phyloP scores from a whole-genome alignment of 2,797 vertebrate species.

The Propithecus deckenii region DNA sequence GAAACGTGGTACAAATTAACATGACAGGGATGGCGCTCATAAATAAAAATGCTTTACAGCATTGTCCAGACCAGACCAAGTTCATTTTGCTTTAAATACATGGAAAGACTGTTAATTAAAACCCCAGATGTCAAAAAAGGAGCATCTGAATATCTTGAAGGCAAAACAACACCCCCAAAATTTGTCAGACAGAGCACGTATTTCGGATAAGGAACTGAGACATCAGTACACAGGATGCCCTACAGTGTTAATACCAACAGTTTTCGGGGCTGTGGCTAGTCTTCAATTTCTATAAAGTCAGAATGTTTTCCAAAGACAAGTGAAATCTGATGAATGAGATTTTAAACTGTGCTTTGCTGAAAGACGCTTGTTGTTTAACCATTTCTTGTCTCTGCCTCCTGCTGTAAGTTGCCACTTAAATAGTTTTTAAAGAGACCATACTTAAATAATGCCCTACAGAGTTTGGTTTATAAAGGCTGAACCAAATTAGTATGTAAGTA shows the following conservation, averaged over 20 bases:
- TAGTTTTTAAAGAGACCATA: background rate
- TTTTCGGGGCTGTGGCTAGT: slow-evolving; percentile 73
- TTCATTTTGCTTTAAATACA: slow-evolving; percentile 78
- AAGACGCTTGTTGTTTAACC: slow-evolving; percentile 27
- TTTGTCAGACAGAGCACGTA: slow-evolving; percentile 83
- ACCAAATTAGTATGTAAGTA: slow-evolving; percentile 31
- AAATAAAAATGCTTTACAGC: slow-evolving; percentile 74
- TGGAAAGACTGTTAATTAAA: slow-evolving; percentile 77
- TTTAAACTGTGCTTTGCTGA: slow-evolving; percentile 65
- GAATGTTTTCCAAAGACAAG: slow-evolving; percentile 67
- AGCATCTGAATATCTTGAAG: slow-evolving; percentile 81
- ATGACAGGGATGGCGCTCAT: slow-evolving; percentile 69
- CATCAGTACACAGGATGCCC: slow-evolving; percentile 68
- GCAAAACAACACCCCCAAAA: slow-evolving; percentile 80
- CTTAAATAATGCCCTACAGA: background rate
- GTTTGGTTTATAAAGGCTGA: background rate
- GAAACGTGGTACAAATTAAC: slow-evolving; percentile 81
- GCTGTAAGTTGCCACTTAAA: background rate
- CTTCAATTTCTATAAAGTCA: slow-evolving; percentile 76
- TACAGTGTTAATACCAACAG: slow-evolving; percentile 80
- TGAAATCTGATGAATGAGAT: slow-evolving; percentile 19
- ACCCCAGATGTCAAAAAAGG: slow-evolving; percentile 75
- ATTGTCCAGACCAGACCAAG: slow-evolving; percentile 50
- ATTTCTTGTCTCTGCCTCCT: background rate
- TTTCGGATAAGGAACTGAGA: slow-evolving; percentile 76